Percentiles rank a stretch among this genome's conserved stretches.
These are phyloP conservation scores for Mallateleia sp. DNA, from an alignment of 2,888 invertebrate genomes.

Conservation along the genomic window DNA sequence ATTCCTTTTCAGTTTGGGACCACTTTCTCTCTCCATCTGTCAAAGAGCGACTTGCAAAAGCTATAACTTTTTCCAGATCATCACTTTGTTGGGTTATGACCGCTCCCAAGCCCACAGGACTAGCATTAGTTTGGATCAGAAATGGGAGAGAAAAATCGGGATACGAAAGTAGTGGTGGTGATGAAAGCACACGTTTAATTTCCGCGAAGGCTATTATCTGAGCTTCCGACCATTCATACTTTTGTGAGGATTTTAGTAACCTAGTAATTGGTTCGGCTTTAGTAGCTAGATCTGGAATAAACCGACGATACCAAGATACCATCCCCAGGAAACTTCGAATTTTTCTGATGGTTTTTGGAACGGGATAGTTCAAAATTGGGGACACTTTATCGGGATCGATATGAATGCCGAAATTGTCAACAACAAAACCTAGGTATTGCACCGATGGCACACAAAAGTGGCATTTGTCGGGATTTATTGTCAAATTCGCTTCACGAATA, in stretches of 20 bases:
- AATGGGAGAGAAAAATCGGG: not conserved
- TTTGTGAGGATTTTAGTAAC: not conserved
- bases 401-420: not conserved
- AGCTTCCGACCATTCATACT: not conserved
- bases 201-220: not conserved
- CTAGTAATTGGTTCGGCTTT: not conserved
- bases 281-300: not conserved
- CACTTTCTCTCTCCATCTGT: not conserved
- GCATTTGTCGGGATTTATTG: constrained; percentile 8
- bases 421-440: not conserved
- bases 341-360: not conserved
- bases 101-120: not conserved
- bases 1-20: not conserved
- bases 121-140: too few relatives aligned
- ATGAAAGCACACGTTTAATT: not conserved
- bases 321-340: not conserved
- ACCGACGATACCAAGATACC: constrained; percentile 9
- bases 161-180: not conserved
- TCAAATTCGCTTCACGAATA: not conserved
- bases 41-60: not conserved
- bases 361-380: not conserved
- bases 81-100: not conserved
- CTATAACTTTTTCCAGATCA: not conserved
- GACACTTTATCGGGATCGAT: constrained; percentile 6
- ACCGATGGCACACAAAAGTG: constrained; percentile 1